Evolutionary conservation across 2,113 vertebrate genomes (phyloP).

Genomic region (Gulo gulo): DNA sequence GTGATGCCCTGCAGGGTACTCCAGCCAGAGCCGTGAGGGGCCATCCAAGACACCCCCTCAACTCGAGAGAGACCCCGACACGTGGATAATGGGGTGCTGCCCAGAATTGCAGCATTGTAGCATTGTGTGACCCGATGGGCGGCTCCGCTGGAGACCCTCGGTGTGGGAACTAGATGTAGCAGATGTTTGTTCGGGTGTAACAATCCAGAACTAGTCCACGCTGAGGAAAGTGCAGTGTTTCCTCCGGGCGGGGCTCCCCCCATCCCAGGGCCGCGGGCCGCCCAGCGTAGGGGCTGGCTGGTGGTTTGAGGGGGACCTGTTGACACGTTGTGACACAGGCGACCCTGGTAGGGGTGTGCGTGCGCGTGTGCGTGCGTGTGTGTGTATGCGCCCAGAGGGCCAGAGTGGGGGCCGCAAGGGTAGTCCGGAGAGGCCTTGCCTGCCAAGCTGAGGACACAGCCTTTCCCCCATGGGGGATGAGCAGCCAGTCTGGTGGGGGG

Average conservation of each 20-base stretch:
- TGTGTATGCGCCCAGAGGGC: background rate
- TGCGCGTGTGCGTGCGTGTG: background rate
- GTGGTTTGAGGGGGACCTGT: background rate
- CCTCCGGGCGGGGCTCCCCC: background rate
- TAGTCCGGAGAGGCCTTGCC: background rate
- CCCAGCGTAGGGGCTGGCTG: background rate
- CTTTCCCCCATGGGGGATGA: background rate
- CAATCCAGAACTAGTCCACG: background rate
- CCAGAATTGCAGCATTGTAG: rapidly evolving
- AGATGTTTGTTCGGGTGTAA: background rate
- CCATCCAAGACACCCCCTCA: background rate
- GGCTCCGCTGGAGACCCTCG: rapidly evolving
- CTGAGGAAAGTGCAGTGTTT: background rate
- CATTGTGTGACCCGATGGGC: rapidly evolving
- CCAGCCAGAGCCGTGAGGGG: background rate
- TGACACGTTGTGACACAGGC: no score
- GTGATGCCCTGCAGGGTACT: background rate
- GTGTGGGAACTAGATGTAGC: background rate
- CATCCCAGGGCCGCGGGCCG: background rate
- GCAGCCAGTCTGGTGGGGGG: background rate
- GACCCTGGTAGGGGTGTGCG: no score
- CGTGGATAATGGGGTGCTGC: no score
- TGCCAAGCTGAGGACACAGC: background rate
- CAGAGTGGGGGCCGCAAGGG: no score
- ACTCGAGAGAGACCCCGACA: background rate